Base-by-base conservation (phyloP, 2,113 vertebrate species). In the Fukomys damarensis region DNA sequence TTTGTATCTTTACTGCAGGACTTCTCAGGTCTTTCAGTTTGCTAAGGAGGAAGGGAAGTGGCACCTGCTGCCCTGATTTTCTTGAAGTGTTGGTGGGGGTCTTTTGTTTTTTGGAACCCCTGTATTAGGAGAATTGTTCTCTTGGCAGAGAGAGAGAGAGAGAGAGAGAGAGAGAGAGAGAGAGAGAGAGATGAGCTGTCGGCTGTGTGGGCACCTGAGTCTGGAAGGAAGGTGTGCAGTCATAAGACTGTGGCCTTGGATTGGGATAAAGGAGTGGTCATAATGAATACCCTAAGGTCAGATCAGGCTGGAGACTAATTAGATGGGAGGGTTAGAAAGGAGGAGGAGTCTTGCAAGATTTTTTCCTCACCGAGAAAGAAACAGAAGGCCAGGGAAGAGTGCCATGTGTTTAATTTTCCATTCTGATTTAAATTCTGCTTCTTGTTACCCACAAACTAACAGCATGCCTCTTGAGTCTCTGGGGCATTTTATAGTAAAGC, bases 401-500 rank as follows among this genome's bases (percentile, higher is more conserved):
- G 91, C 96, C 96, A 92, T 96, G 96, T 96, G 95, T 96, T 97
- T 96, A 90, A 96, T 96, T 97, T 94, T 95, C 95, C 76, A 86
- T 79, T 95, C 97, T 96, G 96, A 96, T 97, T 97, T 96, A 91
- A 92, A 88, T 98, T 96, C 97, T 86, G 91, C 90, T 74, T 88
- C 65, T 32, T 52, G 84, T 38, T 9, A 82, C 83, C 16, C 43
- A 74, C 97, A 98, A 95, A 70, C 93, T 85, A 93, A 97, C 96
- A 98, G 96, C 97, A 95, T 43, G 96, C 83, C 86, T 97, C 59
- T 89, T 80, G 86, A 77, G 28, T 97, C 94, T 98, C 98, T 96
- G 80, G 95, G 98, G 97, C 96, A 95, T 98, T 98, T 96, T 96
- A 96, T 85, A 95, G 86, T 95, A 96, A 97, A 94, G 94, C 96